These are phyloP conservation scores for Melitaea cinxia DNA, from an alignment of 1,140 invertebrate species.

Conservation along the genomic window DNA sequence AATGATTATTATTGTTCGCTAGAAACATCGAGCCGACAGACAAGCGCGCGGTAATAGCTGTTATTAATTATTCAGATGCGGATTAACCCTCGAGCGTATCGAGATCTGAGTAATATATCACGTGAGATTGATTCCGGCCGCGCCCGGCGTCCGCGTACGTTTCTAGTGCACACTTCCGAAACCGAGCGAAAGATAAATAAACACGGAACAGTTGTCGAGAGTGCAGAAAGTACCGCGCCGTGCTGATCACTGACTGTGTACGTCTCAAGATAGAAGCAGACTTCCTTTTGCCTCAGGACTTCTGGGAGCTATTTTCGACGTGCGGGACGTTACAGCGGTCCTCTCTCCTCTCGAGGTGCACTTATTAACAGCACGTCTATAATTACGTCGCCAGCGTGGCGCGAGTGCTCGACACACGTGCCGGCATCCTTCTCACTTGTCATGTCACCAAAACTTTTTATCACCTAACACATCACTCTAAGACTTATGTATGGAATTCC, in stretches of 20 bases:
- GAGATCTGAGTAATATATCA: background rate
- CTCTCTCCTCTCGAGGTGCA: constrained; percentile 8
- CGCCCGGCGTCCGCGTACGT: background rate
- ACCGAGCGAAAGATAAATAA: too few species aligned
- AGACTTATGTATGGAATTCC: background rate
- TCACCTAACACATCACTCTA: background rate
- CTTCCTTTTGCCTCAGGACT: constrained; percentile 25
- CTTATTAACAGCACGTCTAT: constrained; percentile 18
- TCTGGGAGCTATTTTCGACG: constrained; percentile 19
- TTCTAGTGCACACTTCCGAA: background rate
- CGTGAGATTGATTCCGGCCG: background rate
- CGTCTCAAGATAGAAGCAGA: constrained; percentile 2
- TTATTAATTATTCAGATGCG: constrained; percentile 16
- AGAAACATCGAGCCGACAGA: constrained; percentile 9
- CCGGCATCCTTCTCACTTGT: background rate
- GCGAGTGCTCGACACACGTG: constrained; percentile 4
- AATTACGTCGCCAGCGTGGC: constrained; percentile 17
- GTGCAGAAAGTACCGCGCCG: background rate
- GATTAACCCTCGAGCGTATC: constrained; percentile 12
- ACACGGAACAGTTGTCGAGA: background rate
- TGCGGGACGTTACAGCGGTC: background rate
- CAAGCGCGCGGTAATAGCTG: constrained; percentile 9
- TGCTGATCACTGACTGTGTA: constrained; percentile 1
- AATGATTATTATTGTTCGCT: constrained; percentile 8
- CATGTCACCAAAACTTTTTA: constrained; percentile 3